A percentile compares a stretch with the other conserved stretches of the same genome.
Evolutionary conservation across 2,113 vertebrate genomes (phyloP).

Genomic region (Pterocles gutturalis): DNA sequence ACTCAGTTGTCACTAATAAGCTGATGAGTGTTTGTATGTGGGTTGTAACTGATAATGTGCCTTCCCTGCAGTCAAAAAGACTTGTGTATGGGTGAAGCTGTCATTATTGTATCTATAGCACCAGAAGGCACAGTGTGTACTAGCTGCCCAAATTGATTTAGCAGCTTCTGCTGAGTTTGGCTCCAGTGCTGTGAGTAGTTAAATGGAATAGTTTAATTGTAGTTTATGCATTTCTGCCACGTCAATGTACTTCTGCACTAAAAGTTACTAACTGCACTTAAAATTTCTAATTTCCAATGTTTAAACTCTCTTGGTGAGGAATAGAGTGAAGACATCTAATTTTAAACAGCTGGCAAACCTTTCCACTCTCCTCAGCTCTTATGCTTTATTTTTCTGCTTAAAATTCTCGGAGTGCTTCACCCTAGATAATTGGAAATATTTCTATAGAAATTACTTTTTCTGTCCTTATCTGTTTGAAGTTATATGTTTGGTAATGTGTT

Average conservation of each 20-base stretch:
- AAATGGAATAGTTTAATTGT: neutral
- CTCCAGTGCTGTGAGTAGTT: neutral
- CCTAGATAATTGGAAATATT: neutral
- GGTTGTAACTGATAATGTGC: neutral
- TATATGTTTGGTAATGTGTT: neutral
- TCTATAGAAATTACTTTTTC: neutral
- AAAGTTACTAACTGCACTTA: neutral
- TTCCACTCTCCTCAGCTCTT: neutral
- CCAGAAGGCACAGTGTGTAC: neutral
- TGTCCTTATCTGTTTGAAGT: neutral
- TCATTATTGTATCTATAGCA: neutral
- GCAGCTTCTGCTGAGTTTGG: neutral
- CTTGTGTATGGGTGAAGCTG: neutral
- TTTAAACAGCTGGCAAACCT: neutral
- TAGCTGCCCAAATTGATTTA: neutral
- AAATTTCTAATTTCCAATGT: neutral
- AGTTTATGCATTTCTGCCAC: neutral
- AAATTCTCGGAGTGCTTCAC: neutral
- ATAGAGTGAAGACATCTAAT: neutral
- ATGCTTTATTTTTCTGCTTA: neutral
- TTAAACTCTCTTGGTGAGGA: neutral
- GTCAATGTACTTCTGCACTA: neutral
- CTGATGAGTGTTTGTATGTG: neutral
- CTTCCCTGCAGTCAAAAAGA: neutral
- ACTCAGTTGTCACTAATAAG: neutral